phyloP scores from a whole-genome alignment of 2,113 vertebrate species.

The Dendropsophus ebraccatus region DNA sequence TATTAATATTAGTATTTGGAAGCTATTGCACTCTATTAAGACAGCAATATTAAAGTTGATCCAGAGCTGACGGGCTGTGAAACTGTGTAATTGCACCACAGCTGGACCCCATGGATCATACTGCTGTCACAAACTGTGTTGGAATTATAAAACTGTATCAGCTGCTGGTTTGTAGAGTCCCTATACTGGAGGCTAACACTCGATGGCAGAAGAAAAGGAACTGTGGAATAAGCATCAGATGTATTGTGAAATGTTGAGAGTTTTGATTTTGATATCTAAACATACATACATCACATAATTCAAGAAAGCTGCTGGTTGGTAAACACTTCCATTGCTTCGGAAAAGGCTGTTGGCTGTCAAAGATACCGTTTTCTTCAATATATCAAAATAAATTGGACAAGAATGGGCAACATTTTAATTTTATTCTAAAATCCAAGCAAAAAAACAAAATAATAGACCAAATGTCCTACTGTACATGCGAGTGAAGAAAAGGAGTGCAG shows the following conservation, averaged over 20 bases:
- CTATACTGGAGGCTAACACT: background rate
- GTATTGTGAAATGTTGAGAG: background rate
- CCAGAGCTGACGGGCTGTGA: conserved; percentile 4
- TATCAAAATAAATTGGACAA: background rate
- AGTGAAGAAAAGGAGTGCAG: too few relatives aligned
- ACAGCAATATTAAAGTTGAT: background rate
- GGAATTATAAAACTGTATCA: background rate
- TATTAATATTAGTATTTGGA: conserved; percentile 17
- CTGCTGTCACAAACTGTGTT: background rate
- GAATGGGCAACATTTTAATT: background rate
- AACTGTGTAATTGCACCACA: conserved; percentile 7
- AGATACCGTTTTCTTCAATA: background rate
- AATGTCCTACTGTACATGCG: too few relatives aligned
- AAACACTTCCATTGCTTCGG: background rate
- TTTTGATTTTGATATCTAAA: background rate
- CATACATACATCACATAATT: background rate
- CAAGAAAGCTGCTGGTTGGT: background rate
- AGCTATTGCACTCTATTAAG: conserved; percentile 20
- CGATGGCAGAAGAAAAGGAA: background rate
- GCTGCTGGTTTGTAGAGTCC: background rate
- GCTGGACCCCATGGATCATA: conserved; percentile 12
- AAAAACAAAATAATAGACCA: too few relatives aligned
- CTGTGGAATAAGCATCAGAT: background rate
- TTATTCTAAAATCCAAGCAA: background rate
- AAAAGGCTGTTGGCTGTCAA: background rate